These are phyloP conservation scores for Anastatus disparis DNA, from an alignment of 1,140 invertebrate genomes.

Conservation along the genomic window DNA sequence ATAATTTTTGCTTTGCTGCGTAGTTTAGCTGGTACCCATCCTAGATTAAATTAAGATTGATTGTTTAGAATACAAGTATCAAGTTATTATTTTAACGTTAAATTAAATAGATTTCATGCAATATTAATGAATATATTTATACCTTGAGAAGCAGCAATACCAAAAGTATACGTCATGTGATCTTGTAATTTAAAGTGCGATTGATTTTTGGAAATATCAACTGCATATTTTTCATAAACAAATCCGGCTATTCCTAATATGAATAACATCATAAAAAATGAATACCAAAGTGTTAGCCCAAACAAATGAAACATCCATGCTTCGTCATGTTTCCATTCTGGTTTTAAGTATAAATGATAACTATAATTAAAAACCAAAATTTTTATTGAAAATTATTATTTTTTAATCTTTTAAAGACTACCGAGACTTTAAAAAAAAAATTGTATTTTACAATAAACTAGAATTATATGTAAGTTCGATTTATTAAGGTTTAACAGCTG, in stretches of 20 bases:
- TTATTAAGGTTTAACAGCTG: too few relatives aligned
- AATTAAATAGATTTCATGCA: neutral
- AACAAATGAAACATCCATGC: conserved; percentile 49
- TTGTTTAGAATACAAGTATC: too few relatives aligned
- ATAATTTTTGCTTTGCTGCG: conserved; percentile 44
- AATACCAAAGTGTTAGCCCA: conserved; percentile 40
- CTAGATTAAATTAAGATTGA: conserved; percentile 19
- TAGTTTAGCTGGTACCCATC: conserved; percentile 34
- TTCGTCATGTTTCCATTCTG: conserved; percentile 40
- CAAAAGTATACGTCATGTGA: conserved; percentile 49
- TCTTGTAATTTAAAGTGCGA: conserved; percentile 44
- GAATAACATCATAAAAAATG: conserved; percentile 35
- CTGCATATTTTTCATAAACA: conserved; percentile 37
- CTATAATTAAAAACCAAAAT: too few relatives aligned
- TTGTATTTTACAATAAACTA: neutral
- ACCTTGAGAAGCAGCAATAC: conserved; percentile 48
- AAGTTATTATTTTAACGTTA: neutral
- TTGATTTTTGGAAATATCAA: neutral
- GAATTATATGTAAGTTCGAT: neutral
- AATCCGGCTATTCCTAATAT: conserved; percentile 45
- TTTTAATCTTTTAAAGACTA: too few relatives aligned
- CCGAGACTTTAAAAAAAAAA: too few relatives aligned
- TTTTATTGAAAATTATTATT: conserved; percentile 33
- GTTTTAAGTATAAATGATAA: conserved; percentile 46
- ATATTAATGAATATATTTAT: neutral